phyloP scores from a whole-genome alignment of 2,113 vertebrate genomes.

The Tursiops truncatus region DNA sequence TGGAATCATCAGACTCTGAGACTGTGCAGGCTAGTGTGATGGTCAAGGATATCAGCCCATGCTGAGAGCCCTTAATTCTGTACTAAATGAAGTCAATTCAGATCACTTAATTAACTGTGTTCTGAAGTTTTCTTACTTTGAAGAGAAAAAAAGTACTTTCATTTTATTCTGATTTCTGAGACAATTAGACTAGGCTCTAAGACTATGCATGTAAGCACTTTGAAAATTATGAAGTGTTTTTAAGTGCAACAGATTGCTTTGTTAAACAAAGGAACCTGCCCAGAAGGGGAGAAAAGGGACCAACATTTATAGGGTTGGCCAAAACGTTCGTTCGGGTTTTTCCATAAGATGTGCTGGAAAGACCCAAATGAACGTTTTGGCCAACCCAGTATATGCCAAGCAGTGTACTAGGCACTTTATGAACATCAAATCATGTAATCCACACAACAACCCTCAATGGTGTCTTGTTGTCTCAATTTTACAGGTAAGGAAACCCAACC shows the following conservation, averaged over 20 bases:
- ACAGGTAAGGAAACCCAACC: neutral
- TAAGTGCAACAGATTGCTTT: neutral
- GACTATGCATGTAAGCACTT: conserved; percentile 2
- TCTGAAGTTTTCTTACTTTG: conserved; percentile 60
- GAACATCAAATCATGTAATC: neutral
- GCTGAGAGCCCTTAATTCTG: conserved; percentile 16
- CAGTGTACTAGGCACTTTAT: neutral
- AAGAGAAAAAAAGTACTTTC: neutral
- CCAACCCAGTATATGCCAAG: neutral
- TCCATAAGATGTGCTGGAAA: no score
- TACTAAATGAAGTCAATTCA: conserved; percentile 53
- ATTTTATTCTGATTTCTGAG: conserved; percentile 60
- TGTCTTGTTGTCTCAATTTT: neutral
- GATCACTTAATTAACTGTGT: conserved; percentile 56
- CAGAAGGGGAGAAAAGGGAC: neutral
- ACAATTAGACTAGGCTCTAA: conserved; percentile 41
- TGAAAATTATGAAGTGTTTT: conserved; percentile 24
- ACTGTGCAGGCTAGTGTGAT: neutral
- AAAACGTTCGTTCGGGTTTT: no score
- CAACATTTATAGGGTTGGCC: neutral
- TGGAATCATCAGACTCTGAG: neutral
- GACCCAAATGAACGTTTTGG: no score
- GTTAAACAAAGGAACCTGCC: neutral
- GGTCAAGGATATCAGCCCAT: neutral
- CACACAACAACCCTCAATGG: neutral